These are phyloP conservation scores for Sympetrum striolatum DNA, from an alignment of 2,888 invertebrate species.

Conservation along the genomic window DNA sequence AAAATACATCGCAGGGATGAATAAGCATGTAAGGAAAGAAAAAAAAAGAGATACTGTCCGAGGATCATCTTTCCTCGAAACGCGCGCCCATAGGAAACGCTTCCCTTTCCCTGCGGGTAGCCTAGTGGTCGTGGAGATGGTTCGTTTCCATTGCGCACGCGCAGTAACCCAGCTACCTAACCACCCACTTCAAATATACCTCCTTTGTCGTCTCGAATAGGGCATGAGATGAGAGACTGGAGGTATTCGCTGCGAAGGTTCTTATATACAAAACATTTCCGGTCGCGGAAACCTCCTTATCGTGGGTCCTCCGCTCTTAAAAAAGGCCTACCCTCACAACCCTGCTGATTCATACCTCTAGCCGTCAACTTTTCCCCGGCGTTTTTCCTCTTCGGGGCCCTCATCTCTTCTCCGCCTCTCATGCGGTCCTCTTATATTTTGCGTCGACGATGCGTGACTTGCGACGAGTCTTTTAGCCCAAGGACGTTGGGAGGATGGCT, in stretches of 20 bases:
- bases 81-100: background rate
- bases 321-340: background rate
- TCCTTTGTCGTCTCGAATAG: background rate
- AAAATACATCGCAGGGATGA: too few relatives aligned
- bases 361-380: background rate
- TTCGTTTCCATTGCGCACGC: background rate
- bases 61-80: background rate
- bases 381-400: background rate
- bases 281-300: background rate
- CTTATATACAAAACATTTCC: background rate
- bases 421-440: too few relatives aligned
- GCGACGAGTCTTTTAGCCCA: too few relatives aligned
- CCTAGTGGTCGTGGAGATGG: background rate
- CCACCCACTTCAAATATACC: background rate
- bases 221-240: background rate
- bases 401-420: background rate
- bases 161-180: background rate
- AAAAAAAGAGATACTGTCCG: background rate
- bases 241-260: background rate
- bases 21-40: background rate
- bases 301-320: background rate
- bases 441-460: too few relatives aligned
- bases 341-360: background rate
- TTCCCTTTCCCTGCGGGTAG: background rate
- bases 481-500: too few relatives aligned